phyloP scores from a whole-genome alignment of 2,113 vertebrate species.

The Scytalopus superciliaris region DNA sequence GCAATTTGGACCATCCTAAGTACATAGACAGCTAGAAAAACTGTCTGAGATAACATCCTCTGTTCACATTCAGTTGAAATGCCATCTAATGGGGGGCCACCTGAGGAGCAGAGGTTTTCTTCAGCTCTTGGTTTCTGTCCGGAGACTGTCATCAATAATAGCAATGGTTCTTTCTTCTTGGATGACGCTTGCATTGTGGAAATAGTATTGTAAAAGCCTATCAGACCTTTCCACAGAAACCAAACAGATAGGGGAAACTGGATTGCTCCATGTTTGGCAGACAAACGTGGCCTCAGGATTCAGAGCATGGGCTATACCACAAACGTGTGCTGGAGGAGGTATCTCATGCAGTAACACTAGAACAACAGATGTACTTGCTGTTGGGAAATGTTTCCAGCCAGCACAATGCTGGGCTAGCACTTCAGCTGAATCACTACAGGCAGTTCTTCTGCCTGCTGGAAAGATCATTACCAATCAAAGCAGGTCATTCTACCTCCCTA shows the following conservation, averaged over 20 bases:
- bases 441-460: background rate
- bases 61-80: background rate
- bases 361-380: background rate
- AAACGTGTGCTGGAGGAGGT: background rate
- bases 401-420: background rate
- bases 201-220: background rate
- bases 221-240: background rate
- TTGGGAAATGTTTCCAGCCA: background rate
- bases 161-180: background rate
- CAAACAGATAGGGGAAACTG: background rate
- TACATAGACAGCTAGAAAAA: background rate
- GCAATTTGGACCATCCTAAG: background rate
- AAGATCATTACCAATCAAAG: constrained; percentile 17
- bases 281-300: background rate
- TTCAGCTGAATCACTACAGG: constrained; percentile 22
- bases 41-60: background rate
- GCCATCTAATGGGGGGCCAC: background rate
- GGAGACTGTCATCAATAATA: background rate
- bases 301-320: background rate
- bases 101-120: background rate
- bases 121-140: background rate
- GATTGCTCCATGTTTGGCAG: background rate
- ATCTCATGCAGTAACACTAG: rapidly evolving
- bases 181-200: background rate
- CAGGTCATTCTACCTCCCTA: background rate